Evolutionary conservation across 2,888 invertebrate genomes (phyloP), one percentile per base, ranked within the genome.

Genomic region (Perizoma affinitatum): DNA sequence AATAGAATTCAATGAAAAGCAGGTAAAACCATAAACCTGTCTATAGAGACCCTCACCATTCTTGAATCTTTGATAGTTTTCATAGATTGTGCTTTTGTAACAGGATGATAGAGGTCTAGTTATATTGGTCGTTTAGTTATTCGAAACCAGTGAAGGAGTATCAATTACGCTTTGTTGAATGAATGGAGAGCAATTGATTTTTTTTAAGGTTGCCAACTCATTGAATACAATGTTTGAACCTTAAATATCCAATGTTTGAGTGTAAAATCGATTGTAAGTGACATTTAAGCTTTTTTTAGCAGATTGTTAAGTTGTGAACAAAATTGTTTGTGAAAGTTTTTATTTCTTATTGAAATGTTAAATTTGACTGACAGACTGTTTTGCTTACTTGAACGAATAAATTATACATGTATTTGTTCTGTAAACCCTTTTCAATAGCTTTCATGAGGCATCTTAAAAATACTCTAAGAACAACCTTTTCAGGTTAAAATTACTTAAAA

Each of bases 161-260:
- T 89, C 90, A 80, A 89, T 90, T 89, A 89, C 90, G 74, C 62
- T 84, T 87, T 90, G 87, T 87, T 76, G 73, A 74, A 72, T 62
- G 78, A 78, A 81, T 77, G 58, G 41, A 9, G 48, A 63, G 64
- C 66, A 58, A 83, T 80, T 84, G 81, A 80, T 82, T 78, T 78
- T 79, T 86, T 84, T 83, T 80, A 76, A 33, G 58, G 42, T 10
- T 58, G 55, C 66, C 45, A 64, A 61, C 33, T 10, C 8, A 44
- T n/a, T 6, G 43, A 63, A 41, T 1, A 6, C 6, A 22, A n/a
- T 40, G 50, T 38, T 34, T 48, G 10, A 33, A n/a, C 54, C 33
- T 50, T 54, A 59, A 43, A 38, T n/a, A 0, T 5, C 44, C 4
- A 5, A n/a, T 4, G 8, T 51, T 54, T 50, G 22, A 42, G 52